phyloP scores from a whole-genome alignment of 2,888 invertebrate species.

The Dendrolimus pini region DNA sequence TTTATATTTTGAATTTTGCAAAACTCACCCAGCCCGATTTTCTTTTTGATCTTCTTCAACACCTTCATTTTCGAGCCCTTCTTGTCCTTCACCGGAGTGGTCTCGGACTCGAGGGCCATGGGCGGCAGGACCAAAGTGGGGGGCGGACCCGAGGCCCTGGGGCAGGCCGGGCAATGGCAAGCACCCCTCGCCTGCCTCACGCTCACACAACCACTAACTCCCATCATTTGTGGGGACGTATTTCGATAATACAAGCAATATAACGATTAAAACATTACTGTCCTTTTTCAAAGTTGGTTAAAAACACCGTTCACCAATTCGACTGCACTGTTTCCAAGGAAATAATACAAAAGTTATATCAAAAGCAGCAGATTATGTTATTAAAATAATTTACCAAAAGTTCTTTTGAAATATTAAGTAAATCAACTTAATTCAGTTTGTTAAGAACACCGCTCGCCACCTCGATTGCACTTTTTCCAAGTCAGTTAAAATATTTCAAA shows the following conservation, averaged over 20 bases:
- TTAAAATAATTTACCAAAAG: too few relatives aligned
- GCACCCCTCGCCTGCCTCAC: slow-evolving; percentile 73
- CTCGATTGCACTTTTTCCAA: too few relatives aligned
- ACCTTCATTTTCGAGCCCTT: slow-evolving; percentile 88
- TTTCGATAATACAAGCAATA: slow-evolving; percentile 5
- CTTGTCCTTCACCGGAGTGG: slow-evolving; percentile 64
- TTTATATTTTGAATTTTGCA: slow-evolving; percentile 24
- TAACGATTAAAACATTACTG: background rate
- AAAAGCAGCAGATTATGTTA: too few relatives aligned
- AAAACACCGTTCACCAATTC: slow-evolving; percentile 3
- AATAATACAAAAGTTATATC: too few relatives aligned
- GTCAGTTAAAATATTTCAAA: too few relatives aligned
- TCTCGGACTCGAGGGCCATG: slow-evolving; percentile 64
- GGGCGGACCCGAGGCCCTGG: slow-evolving; percentile 61
- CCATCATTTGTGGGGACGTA: slow-evolving; percentile 55
- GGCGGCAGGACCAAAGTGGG: slow-evolving; percentile 66
- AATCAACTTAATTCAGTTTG: too few relatives aligned
- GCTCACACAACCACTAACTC: slow-evolving; percentile 76
- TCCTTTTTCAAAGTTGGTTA: slow-evolving; percentile 4
- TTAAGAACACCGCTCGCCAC: too few relatives aligned
- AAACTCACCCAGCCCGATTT: slow-evolving; percentile 90
- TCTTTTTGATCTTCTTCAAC: slow-evolving; percentile 91
- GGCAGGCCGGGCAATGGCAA: slow-evolving; percentile 74
- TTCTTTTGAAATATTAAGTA: too few relatives aligned
- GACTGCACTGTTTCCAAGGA: too few relatives aligned